Conservation (phyloP, 2,113 vertebrate genomes). For the Etheostoma cragini region DNA sequence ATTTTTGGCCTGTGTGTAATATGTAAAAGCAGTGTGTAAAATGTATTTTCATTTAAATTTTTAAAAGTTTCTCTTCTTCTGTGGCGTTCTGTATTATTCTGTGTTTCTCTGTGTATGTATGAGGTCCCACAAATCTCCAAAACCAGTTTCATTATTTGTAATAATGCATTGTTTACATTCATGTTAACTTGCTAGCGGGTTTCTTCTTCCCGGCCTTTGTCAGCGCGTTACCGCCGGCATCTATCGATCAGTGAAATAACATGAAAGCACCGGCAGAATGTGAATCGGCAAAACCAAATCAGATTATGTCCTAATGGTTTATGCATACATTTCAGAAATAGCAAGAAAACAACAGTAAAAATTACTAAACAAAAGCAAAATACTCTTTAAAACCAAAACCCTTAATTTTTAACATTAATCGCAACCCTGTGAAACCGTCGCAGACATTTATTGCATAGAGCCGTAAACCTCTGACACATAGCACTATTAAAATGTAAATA, state of each 20-base stretch:
- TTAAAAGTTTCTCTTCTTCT: no score
- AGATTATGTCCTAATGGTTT: neutral
- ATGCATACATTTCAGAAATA: neutral
- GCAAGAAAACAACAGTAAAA: neutral
- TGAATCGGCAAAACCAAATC: neutral
- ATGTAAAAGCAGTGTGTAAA: no score
- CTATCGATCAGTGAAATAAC: neutral
- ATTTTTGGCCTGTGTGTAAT: no score
- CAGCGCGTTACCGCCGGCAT: neutral
- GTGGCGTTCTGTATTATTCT: no score
- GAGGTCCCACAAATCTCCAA: neutral
- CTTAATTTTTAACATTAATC: slow-evolving; percentile 15
- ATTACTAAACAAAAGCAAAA: neutral
- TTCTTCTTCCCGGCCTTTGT: neutral
- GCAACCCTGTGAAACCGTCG: neutral
- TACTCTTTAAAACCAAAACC: slow-evolving; percentile 12
- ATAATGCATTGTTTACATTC: neutral
- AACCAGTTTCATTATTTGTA: neutral
- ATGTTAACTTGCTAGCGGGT: neutral
- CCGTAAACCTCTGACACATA: slow-evolving; percentile 19
- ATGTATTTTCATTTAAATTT: no score
- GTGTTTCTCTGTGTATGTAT: no score
- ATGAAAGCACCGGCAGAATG: neutral
- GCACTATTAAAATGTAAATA: slow-evolving; percentile 28
- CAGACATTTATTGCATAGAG: neutral